Evolutionary conservation across 2,888 invertebrate genomes (phyloP), one percentile per base, ranked within the genome.

Genomic region (Agonopterix arenella): DNA sequence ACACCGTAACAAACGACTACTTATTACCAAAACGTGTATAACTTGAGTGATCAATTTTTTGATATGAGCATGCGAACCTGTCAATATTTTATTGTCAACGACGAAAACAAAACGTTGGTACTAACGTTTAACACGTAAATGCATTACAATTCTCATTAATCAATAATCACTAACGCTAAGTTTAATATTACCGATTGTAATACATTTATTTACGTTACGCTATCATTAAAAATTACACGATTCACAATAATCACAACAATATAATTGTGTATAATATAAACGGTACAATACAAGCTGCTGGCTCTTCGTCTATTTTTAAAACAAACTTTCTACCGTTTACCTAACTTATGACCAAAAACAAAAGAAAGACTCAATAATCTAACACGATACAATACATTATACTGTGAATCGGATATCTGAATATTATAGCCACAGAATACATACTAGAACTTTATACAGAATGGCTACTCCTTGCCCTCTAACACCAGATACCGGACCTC

Each of bases 71-170:
- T 11, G 38, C 40, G 40, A 44, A 48, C 50, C 40, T 45, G 48
- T 50, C 41, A 18, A 47, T 46, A 28, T 42, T 52, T 55, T 55
- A 55, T 53, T 51, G 55, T 53, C 55, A 53, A 52, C 49, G 11
- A 44, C 13, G 38, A 56, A 58, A 58, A 62, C 51, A 50, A 45
- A 66, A 68, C 62, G 61, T 60, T 60, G 54, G 67, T 70, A 68
- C 64, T 70, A 77, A 76, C 68, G 62, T 67, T 45, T 66, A 72
- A 75, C 69, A 80, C 71, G 75, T 82, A 84, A 84, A 85, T 84
- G 84, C 84, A 81, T 70, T 78, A 77, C 68, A 68, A 59, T 69
- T 69, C 62, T 70, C 55, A 58, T 56, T 59, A 59, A 59, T 55
- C 52, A 64, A 64, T 70, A 68, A 66, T 68, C 58, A 66, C 74